A percentile compares a stretch with the other conserved stretches of the same genome.
phyloP scores from a whole-genome alignment of 2,113 vertebrate genomes.

The Elephas maximus region DNA sequence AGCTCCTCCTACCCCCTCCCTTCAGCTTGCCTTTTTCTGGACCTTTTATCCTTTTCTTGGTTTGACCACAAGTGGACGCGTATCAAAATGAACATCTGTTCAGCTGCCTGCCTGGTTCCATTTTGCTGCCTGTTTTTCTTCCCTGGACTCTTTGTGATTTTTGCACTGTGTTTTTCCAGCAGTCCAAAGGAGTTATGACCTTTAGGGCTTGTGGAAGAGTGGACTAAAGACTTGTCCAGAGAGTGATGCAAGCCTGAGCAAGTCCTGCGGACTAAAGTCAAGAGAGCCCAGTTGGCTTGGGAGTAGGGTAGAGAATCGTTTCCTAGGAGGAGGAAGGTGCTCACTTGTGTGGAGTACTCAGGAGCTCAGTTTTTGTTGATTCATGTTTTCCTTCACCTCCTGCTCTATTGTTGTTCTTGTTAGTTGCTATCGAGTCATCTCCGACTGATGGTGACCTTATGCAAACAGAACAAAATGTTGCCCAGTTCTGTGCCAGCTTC shows the following conservation, averaged over 20 bases:
- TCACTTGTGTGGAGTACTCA: background rate
- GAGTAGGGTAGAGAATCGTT: background rate
- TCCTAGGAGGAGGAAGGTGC: background rate
- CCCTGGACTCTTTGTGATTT: slow-evolving; percentile 38
- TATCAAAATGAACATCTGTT: slow-evolving; percentile 42
- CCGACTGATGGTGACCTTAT: background rate
- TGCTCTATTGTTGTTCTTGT: background rate
- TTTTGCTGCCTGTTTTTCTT: slow-evolving; percentile 52
- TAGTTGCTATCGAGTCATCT: background rate
- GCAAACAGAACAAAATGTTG: background rate
- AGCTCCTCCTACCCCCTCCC: background rate
- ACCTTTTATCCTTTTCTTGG: slow-evolving; percentile 14
- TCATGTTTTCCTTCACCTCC: background rate
- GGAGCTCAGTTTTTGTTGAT: background rate
- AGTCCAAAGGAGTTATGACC: background rate
- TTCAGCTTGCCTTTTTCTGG: slow-evolving; percentile 23
- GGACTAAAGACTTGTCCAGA: background rate
- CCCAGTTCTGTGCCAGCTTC: background rate
- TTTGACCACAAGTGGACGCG: slow-evolving; percentile 12
- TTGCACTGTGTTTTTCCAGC: slow-evolving; percentile 36
- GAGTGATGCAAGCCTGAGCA: background rate
- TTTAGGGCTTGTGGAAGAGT: background rate
- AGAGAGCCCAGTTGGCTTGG: background rate
- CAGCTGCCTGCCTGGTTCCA: background rate
- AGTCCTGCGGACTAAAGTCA: background rate